Base-by-base conservation (phyloP, 2,113 vertebrate genomes). In the Microcebus jonahi region DNA sequence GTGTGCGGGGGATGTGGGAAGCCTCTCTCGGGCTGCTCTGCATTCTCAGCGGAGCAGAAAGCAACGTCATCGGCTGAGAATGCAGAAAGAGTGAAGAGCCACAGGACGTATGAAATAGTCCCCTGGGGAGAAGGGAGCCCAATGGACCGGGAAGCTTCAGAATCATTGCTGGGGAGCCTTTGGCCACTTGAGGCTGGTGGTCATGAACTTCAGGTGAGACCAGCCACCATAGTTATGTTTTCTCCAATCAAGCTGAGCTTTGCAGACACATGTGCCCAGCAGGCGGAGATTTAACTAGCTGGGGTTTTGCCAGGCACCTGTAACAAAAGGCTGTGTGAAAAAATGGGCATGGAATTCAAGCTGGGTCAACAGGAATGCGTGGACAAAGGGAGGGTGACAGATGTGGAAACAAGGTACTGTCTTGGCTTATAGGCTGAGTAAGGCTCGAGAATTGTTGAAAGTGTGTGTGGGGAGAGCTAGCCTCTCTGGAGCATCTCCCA, bases 11-110 rank as follows among this genome's bases (percentile, higher is more conserved):
- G n/a, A 36, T 36, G 8, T 10, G 1, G 29, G 31, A 17, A 45
- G n/a, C 0, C 0, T 61, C 81, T 79, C 53, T 79, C 23, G 0
- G 0, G 36, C 61, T 21, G 63, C 65, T 42, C 53, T 50, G 39
- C 34, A 14, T 85, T 63, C 68, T 57, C 21, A 9, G 34, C 42
- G 53, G 73, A 15, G 5, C 20, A 34, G 53, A 34, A 70, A 42
- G 39, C 4, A 88, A 45, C 20, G n/a, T 5, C 42, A 63, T 27
- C 27, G 20, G 55, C 77, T 89, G 45, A 48, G 89, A 21, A 45
- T 42, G 15, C 53, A 20, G 15, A 17, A 14, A 15, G 36, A 21
- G 50, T 65, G 45, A n/a, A 83, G 36, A 89, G 13, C 34, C 39
- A 67, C n/a, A 73, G n/a, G 25, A 15, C 13, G 1, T 20, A 10